Conservation (phyloP, 35 echinoderm and acorn worm genomes). For the Strongylocentrotus purpuratus region DNA sequence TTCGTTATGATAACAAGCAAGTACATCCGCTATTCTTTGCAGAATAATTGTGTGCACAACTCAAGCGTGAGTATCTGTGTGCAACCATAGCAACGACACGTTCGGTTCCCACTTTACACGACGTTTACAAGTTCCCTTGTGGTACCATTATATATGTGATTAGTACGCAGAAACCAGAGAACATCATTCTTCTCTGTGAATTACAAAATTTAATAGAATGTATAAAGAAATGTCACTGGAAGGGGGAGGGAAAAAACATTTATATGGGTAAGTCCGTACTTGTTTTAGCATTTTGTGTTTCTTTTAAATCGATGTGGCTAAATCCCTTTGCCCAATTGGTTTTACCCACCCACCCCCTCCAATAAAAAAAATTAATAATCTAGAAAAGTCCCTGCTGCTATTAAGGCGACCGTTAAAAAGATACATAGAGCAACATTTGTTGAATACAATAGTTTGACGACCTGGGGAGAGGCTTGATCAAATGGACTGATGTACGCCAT, state of each 20-base stretch:
- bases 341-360: too few relatives aligned
- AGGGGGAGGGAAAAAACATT: not conserved
- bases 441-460: too few relatives aligned
- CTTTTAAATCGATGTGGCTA: too few relatives aligned
- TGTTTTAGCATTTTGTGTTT: too few relatives aligned
- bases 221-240: not conserved
- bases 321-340: too few relatives aligned
- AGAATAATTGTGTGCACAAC: not conserved
- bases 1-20: not conserved
- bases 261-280: too few relatives aligned
- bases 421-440: too few relatives aligned
- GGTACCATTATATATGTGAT: not conserved
- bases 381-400: too few relatives aligned
- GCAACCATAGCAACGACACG: not conserved
- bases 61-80: not conserved
- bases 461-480: too few relatives aligned
- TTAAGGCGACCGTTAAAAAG: too few relatives aligned
- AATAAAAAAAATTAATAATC: too few relatives aligned
- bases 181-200: not conserved
- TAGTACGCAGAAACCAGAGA: not conserved
- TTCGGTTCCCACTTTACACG: not conserved
- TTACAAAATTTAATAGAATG: not conserved
- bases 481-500: too few relatives aligned
- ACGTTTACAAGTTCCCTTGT: not conserved
- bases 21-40: not conserved